These are phyloP conservation scores for Morpho helenor DNA, from an alignment of 2,888 invertebrate species.

Conservation along the genomic window DNA sequence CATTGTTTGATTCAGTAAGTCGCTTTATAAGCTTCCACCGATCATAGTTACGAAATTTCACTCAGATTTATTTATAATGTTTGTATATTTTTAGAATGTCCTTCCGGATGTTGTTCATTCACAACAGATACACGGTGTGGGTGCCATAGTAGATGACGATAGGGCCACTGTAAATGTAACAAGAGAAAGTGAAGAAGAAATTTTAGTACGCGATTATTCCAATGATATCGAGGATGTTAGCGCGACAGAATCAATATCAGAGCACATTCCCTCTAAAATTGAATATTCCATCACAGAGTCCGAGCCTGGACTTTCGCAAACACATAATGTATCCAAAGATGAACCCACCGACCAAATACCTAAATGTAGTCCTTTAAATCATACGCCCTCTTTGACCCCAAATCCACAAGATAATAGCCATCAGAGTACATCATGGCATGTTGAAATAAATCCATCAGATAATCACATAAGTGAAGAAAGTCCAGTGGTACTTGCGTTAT, in stretches of 20 bases:
- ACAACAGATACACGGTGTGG: constrained; percentile 64
- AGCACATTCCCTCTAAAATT: constrained; percentile 60
- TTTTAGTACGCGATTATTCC: constrained; percentile 9
- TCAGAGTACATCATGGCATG: constrained; percentile 52
- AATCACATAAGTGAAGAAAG: constrained; percentile 65
- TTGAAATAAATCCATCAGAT: constrained; percentile 54
- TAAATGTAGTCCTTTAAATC: constrained; percentile 40
- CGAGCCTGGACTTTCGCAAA: constrained; percentile 34
- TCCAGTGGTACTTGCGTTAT: constrained; percentile 56
- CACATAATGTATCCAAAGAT: constrained; percentile 39
- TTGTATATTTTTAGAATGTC: constrained; percentile 76
- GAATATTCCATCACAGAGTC: constrained; percentile 55
- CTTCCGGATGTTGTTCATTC: constrained; percentile 78
- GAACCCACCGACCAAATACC: constrained; percentile 31
- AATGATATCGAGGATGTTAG: constrained; percentile 43
- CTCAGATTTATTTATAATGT: constrained; percentile 40
- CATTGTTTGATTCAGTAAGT: too few relatives aligned
- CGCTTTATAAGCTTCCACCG: constrained; percentile 3
- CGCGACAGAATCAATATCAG: constrained; percentile 66
- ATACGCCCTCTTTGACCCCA: constrained; percentile 36
- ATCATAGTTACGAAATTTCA: constrained; percentile 18
- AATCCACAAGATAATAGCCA: constrained; percentile 47
- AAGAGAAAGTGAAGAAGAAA: constrained; percentile 30
- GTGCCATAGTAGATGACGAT: constrained; percentile 43
- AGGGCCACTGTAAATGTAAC: constrained; percentile 39